Evolutionary conservation across 1,140 invertebrate genomes (phyloP).

Genomic region (Penaeus vannamei): DNA sequence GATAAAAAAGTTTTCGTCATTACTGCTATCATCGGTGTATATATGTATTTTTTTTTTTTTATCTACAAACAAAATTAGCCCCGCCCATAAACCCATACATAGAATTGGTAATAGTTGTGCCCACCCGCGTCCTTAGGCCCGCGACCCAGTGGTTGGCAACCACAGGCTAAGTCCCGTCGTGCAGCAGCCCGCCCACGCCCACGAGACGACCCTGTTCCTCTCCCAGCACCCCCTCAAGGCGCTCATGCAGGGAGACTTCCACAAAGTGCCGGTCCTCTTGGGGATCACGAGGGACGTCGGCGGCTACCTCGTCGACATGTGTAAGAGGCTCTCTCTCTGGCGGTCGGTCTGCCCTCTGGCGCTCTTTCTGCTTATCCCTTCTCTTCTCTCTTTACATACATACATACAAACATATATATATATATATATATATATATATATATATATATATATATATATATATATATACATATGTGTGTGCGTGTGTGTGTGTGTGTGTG

Average conservation of each 20-base stretch:
- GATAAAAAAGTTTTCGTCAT: too few relatives aligned
- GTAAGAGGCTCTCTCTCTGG: conserved; percentile 9
- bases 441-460: too few relatives aligned
- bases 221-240: conserved; percentile 69
- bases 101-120: background rate
- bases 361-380: background rate
- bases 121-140: conserved; percentile 1
- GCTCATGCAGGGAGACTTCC: conserved; percentile 69
- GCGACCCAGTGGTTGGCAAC: conserved; percentile 60
- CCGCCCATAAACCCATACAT: too few relatives aligned
- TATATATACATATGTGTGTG: too few relatives aligned
- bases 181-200: conserved; percentile 7
- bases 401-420: too few relatives aligned
- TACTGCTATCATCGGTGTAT: too few relatives aligned
- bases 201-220: conserved; percentile 68
- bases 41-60: too few relatives aligned
- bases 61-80: too few relatives aligned
- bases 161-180: conserved; percentile 45
- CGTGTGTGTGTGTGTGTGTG: too few relatives aligned
- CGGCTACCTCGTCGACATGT: conserved; percentile 60
- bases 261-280: conserved; percentile 70
- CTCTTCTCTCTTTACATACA: too few relatives aligned
- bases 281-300: conserved; percentile 70
- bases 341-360: background rate
- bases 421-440: too few relatives aligned